Evolutionary conservation across 2,888 invertebrate genomes (phyloP).

Genomic region (Phengaris alcon): DNA sequence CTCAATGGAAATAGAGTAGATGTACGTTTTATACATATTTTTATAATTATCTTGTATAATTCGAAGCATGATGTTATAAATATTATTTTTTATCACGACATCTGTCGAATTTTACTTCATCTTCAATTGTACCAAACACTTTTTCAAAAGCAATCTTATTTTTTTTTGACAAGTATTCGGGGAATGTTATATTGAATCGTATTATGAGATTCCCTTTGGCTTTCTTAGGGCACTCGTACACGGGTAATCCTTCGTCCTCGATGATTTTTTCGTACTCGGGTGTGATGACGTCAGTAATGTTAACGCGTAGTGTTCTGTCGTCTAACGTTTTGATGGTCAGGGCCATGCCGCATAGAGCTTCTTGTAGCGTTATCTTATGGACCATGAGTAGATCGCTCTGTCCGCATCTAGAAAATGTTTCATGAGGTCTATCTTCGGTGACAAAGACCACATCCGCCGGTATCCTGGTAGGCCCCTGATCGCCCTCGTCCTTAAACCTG

Average conservation of each 20-base stretch:
- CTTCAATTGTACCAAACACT: constrained; percentile 59
- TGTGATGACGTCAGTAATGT: constrained; percentile 84
- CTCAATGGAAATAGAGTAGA: neutral
- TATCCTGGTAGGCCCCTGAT: constrained; percentile 85
- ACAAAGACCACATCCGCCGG: constrained; percentile 88
- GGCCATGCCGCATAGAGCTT: constrained; percentile 85
- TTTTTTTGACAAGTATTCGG: constrained; percentile 66
- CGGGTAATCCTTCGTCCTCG: constrained; percentile 86
- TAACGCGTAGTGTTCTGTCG: constrained; percentile 82
- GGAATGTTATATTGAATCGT: constrained; percentile 78
- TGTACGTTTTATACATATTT: neutral
- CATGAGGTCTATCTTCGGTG: constrained; percentile 85
- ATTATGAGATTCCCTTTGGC: constrained; percentile 85
- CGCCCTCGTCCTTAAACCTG: constrained; percentile 87
- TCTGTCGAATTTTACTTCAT: constrained; percentile 59
- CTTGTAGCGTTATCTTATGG: constrained; percentile 80
- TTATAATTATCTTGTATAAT: neutral
- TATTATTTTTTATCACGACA: neutral
- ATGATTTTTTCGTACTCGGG: constrained; percentile 85
- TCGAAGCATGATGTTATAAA: neutral
- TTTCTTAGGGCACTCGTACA: constrained; percentile 78
- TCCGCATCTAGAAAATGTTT: constrained; percentile 81
- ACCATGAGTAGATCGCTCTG: constrained; percentile 82
- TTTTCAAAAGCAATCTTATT: constrained; percentile 64
- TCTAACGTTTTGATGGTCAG: constrained; percentile 85